A percentile compares a stretch with the other conserved stretches of the same genome.
Conservation (phyloP, 2,888 invertebrate species). For the Lasius fuliginosus region DNA sequence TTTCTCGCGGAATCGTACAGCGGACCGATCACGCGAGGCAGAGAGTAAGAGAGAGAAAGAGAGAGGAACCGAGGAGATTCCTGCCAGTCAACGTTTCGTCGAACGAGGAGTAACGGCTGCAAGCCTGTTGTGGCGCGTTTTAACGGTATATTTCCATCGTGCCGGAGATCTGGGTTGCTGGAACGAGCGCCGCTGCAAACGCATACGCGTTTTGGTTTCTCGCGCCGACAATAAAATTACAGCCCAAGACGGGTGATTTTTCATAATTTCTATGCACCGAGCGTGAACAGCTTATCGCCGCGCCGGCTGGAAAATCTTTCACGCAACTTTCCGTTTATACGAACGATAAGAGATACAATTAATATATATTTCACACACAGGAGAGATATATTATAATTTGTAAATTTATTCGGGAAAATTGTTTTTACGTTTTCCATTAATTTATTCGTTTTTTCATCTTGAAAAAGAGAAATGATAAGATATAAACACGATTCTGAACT, state of each 20-base stretch:
- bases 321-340: conserved; percentile 19
- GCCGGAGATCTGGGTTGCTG: conserved; percentile 80
- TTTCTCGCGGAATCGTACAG: conserved; percentile 5
- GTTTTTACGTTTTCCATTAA: neutral
- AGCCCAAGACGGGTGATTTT: conserved; percentile 43
- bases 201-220: conserved; percentile 62
- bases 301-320: conserved; percentile 17
- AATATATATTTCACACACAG: neutral
- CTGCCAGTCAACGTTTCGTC: conserved; percentile 68
- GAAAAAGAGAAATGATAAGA: neutral
- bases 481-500: neutral
- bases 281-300: conserved; percentile 43
- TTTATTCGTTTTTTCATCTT: neutral
- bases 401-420: neutral
- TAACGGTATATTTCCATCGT: conserved; percentile 80
- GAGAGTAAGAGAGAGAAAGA: neutral
- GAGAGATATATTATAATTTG: neutral
- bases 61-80: conserved; percentile 42
- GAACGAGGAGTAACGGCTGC: conserved; percentile 71
- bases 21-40: conserved; percentile 14
- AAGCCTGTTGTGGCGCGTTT: conserved; percentile 69
- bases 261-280: conserved; percentile 41
- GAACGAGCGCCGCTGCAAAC: conserved; percentile 70
- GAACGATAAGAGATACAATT: neutral
- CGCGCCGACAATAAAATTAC: conserved; percentile 58